phyloP scores from a whole-genome alignment of 2,797 vertebrate species.

The Peromyscus attwateri region DNA sequence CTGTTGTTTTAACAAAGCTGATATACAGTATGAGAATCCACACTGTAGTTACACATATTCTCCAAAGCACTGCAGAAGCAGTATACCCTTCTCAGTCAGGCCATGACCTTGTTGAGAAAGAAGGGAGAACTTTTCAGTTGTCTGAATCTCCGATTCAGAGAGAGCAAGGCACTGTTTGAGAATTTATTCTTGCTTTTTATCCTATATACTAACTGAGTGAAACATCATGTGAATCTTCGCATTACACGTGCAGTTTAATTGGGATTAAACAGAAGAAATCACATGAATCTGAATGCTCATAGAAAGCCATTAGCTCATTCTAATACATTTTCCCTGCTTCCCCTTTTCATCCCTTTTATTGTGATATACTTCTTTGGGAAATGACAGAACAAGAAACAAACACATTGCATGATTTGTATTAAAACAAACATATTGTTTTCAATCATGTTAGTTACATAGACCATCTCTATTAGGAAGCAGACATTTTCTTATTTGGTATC shows the following conservation, averaged over 20 bases:
- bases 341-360: neutral
- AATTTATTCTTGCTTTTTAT: constrained; percentile 47
- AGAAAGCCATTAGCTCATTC: constrained; percentile 33
- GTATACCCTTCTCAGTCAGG: neutral
- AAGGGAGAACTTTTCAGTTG: constrained; percentile 29
- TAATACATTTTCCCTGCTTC: neutral
- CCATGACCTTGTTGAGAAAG: constrained; percentile 32
- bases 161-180: constrained; percentile 11
- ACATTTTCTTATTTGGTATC: constrained; percentile 63
- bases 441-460: constrained; percentile 58
- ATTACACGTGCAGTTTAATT: constrained; percentile 56
- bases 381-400: constrained; percentile 49
- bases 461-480: constrained; percentile 22
- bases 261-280: constrained; percentile 56
- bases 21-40: constrained; percentile 65
- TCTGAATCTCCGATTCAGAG: constrained; percentile 26
- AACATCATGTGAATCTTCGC: constrained; percentile 45
- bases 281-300: constrained; percentile 30
- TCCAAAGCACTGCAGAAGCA: constrained; percentile 46
- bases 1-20: constrained; percentile 64
- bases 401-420: constrained; percentile 13
- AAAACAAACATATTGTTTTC: constrained; percentile 60
- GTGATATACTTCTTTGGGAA: constrained; percentile 35
- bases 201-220: constrained; percentile 58
- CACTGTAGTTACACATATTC: constrained; percentile 64